Evolutionary conservation across 2,797 vertebrate species (phyloP), one percentile per base, ranked within the genome.

Genomic region (Melopsittacus undulatus): DNA sequence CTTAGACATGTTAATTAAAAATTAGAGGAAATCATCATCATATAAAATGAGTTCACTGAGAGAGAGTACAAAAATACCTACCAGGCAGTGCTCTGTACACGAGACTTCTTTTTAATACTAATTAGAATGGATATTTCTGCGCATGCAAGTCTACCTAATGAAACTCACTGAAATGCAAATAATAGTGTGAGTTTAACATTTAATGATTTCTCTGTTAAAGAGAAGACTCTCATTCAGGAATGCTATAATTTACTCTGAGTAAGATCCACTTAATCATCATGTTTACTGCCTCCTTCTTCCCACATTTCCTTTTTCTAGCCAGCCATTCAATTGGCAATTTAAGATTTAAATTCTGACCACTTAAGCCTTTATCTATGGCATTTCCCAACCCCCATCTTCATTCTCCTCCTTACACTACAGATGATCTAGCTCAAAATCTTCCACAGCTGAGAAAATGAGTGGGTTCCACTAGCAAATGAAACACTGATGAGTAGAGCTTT

Each of bases 1-100:
- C 87, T 95, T 91, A 94, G 93, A 95, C 70, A 86, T 72, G 90
- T 96, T 97, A 96, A 97, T 97, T 97, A 97, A 97, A 97, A 97
- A 97, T 95, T 95, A 97, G 95, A 96, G 86, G 92, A 93, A 97
- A 97, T 97, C 87, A 97, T 96, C 95, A 93, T 96, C 95, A 81
- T 89, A 94, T 91, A 90, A 96, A 96, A 96, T 91, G 90, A 96
- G 84, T 86, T 97, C 95, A 77, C 64, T 21, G 83, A 87, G 76
- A 85, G 57, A 87, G 83, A 92, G 78, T 88, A 94, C 83, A 96
- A 96, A 96, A 96, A 96, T 97, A 96, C 92, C 95, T 96, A 94
- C 76, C 90, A 97, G 93, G 86, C 95, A 95, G 42, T 23, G 79
- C 87, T 95, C 83, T 76, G 93, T 95, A 95, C 82, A 87, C 1